Percentiles rank a stretch among this genome's conserved stretches.
Evolutionary conservation across 2,797 vertebrate species (phyloP).

Genomic region (Crocodylus rhombifer): DNA sequence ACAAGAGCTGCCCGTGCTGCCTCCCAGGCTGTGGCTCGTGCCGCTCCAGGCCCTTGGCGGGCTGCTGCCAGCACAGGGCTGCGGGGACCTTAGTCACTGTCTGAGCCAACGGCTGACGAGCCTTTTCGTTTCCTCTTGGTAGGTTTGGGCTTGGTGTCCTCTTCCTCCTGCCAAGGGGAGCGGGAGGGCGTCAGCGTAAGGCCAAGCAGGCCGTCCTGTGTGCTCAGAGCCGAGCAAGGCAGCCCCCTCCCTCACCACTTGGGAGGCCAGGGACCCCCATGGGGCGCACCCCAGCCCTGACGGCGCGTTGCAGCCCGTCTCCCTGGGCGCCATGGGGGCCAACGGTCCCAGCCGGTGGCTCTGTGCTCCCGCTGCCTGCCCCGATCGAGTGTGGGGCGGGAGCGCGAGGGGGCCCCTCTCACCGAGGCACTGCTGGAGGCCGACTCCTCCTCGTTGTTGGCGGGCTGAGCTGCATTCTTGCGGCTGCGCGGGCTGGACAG

Average conservation of each 20-base stretch:
- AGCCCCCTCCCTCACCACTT: background rate
- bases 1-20: background rate
- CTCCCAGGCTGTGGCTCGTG: background rate
- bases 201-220: no score
- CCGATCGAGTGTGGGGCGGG: background rate
- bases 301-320: background rate
- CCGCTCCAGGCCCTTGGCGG: background rate
- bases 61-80: background rate
- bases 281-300: background rate
- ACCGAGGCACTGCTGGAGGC: conserved; percentile 94
- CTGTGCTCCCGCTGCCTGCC: accelerated
- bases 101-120: conserved; percentile 92
- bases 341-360: background rate
- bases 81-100: conserved; percentile 88
- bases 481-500: conserved; percentile 90
- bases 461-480: conserved; percentile 87
- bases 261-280: background rate
- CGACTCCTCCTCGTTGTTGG: conserved; percentile 91
- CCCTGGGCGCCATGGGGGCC: no score
- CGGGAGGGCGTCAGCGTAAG: background rate
- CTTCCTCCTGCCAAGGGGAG: conserved; percentile 87
- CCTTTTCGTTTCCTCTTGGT: conserved; percentile 94
- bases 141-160: conserved; percentile 94
- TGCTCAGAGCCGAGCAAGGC: no score
- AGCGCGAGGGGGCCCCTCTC: background rate